Percentiles rank a stretch among this genome's conserved stretches.
These are phyloP conservation scores for Pandion haliaetus DNA, from an alignment of 2,113 vertebrate species.

Conservation along the genomic window DNA sequence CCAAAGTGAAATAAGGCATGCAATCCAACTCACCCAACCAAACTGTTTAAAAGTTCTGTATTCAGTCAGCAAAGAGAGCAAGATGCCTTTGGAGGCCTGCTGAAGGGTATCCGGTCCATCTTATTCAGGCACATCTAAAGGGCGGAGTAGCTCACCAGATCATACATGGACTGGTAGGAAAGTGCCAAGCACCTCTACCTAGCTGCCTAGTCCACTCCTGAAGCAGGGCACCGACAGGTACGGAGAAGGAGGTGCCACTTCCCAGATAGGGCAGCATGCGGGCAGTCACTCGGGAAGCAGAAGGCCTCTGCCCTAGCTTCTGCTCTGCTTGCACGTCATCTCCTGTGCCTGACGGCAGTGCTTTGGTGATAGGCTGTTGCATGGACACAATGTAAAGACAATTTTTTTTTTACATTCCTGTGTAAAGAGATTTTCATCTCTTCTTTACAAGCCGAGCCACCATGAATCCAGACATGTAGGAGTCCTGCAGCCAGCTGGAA, in stretches of 20 bases:
- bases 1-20: neutral
- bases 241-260: neutral
- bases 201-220: neutral
- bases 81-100: neutral
- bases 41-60: neutral
- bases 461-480: neutral
- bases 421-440: neutral
- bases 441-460: neutral
- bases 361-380: neutral
- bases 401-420: neutral
- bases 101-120: neutral
- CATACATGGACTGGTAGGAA: neutral
- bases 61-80: neutral
- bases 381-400: neutral
- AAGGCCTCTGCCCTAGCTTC: neutral
- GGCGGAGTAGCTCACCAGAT: neutral
- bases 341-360: fast-evolving
- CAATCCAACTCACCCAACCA: neutral
- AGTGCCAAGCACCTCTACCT: neutral
- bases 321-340: neutral
- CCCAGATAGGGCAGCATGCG: neutral
- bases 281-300: neutral
- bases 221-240: neutral
- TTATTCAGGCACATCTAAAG: neutral
- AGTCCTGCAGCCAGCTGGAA: neutral